Conservation (phyloP, 2,888 invertebrate genomes). For the Nemurella pictetii region DNA sequence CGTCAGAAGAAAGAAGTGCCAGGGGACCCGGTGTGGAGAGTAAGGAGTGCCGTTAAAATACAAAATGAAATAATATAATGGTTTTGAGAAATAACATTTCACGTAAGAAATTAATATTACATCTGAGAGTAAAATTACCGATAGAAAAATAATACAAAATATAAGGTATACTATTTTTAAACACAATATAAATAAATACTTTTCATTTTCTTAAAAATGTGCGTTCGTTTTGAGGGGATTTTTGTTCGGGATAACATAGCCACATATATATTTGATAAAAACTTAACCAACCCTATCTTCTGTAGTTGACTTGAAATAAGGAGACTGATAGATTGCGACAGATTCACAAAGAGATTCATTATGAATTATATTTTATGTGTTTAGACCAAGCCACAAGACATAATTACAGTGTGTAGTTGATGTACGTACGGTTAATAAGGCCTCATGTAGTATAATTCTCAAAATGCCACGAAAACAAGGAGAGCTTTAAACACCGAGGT, state of each 20-base stretch:
- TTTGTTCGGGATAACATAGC: too few relatives aligned
- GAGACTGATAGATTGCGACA: not conserved
- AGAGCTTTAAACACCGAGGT: not conserved
- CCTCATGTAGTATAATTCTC: slow-evolving; percentile 28
- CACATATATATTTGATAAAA: too few relatives aligned
- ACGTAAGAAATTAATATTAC: too few relatives aligned
- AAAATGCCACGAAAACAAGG: slow-evolving; percentile 1
- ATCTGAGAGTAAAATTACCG: too few relatives aligned
- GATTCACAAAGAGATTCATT: slow-evolving; percentile 18
- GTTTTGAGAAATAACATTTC: too few relatives aligned
- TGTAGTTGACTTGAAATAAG: not conserved
- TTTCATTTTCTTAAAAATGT: too few relatives aligned
- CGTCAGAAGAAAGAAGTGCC: slow-evolving; percentile 53
- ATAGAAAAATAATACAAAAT: too few relatives aligned
- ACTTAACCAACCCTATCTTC: too few relatives aligned
- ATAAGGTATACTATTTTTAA: too few relatives aligned
- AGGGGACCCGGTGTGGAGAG: slow-evolving; percentile 29
- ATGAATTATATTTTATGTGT: slow-evolving; percentile 20
- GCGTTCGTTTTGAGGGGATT: too few relatives aligned
- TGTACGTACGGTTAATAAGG: slow-evolving; percentile 17
- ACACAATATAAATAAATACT: too few relatives aligned
- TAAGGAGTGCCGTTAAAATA: not conserved
- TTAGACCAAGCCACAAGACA: slow-evolving; percentile 16
- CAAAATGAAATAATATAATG: not conserved
- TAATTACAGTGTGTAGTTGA: not conserved